Evolutionary conservation across 2,888 invertebrate genomes (phyloP).

Genomic region (Argynnis bischoffii): DNA sequence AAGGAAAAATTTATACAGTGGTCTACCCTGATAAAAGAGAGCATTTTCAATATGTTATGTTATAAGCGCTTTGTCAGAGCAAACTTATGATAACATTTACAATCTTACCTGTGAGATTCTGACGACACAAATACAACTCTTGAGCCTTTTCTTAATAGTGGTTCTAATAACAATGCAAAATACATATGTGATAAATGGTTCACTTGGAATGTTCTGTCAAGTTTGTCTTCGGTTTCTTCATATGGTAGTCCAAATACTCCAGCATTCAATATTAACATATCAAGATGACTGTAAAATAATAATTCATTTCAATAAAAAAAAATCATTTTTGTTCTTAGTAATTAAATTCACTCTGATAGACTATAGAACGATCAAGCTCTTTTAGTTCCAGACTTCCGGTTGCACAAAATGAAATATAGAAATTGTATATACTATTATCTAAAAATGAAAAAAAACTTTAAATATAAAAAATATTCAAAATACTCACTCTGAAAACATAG

Average conservation of each 20-base stretch:
- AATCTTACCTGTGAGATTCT: constrained; percentile 90
- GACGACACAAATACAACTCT: constrained; percentile 94
- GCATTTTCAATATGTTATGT: background rate
- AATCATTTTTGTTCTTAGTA: background rate
- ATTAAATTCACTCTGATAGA: no score
- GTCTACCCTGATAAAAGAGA: no score
- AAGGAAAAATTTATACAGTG: background rate
- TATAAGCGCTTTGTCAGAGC: no score
- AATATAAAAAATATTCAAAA: constrained; percentile 39
- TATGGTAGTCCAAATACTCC: constrained; percentile 90
- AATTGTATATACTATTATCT: no score
- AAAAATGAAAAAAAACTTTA: background rate
- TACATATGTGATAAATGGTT: constrained; percentile 93
- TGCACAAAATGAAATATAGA: no score
- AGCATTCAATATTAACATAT: constrained; percentile 91
- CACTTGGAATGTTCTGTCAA: constrained; percentile 92
- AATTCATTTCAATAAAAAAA: background rate
- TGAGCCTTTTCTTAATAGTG: constrained; percentile 85
- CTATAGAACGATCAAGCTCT: no score
- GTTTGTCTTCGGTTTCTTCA: constrained; percentile 87
- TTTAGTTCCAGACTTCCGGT: no score
- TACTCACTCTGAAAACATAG: constrained; percentile 70
- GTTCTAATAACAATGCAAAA: constrained; percentile 88
- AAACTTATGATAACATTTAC: background rate
- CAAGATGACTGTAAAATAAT: constrained; percentile 83